Percentiles rank a stretch among this genome's conserved stretches.
phyloP scores from a whole-genome alignment of 2,797 vertebrate genomes.

The Pseudochaenichthys georgianus region DNA sequence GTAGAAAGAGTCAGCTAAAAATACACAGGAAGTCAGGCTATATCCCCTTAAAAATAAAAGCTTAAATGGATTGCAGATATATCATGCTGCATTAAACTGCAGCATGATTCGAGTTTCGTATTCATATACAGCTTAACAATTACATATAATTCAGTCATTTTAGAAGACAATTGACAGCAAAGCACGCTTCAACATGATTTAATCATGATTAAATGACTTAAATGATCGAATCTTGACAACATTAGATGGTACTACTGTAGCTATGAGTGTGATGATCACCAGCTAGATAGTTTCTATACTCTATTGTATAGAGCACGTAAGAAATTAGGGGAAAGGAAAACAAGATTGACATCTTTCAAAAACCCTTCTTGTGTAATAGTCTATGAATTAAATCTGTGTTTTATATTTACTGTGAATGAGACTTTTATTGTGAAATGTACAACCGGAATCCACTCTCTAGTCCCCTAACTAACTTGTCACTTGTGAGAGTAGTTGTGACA shows the following conservation, averaged over 20 bases:
- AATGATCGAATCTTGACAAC: not conserved
- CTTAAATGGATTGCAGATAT: fast-evolving
- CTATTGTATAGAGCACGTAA: not conserved
- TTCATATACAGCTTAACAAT: not conserved
- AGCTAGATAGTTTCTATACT: not conserved
- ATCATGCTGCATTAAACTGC: too few relatives aligned
- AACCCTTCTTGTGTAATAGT: not conserved
- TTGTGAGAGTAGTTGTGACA: conserved; percentile 61
- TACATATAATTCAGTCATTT: not conserved
- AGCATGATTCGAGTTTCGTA: too few relatives aligned
- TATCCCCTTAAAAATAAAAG: conserved; percentile 41
- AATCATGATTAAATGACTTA: not conserved
- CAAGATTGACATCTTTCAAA: not conserved
- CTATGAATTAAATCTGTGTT: too few relatives aligned
- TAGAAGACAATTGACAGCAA: too few relatives aligned
- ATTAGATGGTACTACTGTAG: too few relatives aligned
- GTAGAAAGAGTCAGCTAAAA: fast-evolving
- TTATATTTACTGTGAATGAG: not conserved
- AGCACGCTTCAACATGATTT: not conserved
- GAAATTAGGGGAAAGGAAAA: not conserved
- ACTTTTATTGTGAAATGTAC: conserved; percentile 37
- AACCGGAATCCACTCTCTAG: not conserved
- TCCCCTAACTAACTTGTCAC: conserved; percentile 1
- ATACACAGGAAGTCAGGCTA: conserved; percentile 23
- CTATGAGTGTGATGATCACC: not conserved